Conservation (phyloP, 2,888 invertebrate genomes). For the Trichopoda pennipes region DNA sequence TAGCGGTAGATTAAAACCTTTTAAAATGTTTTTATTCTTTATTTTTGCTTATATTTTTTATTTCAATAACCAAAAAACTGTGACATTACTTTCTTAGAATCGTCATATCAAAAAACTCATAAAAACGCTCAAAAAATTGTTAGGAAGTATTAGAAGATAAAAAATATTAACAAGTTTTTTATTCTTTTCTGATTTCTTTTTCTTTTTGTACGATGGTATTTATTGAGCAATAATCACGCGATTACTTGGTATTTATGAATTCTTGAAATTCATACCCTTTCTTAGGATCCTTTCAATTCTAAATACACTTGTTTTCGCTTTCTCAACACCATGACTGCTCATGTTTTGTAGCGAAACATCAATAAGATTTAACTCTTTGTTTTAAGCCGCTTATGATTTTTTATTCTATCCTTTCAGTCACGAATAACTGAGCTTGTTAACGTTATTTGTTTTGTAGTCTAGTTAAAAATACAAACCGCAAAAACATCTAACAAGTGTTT, state of each 20-base stretch:
- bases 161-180: slow-evolving; percentile 30
- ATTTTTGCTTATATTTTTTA: not conserved
- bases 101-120: slow-evolving; percentile 10
- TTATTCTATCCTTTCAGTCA: slow-evolving; percentile 26
- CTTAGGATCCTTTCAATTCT: slow-evolving; percentile 4
- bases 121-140: slow-evolving; percentile 30
- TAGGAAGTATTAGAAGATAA: slow-evolving; percentile 2
- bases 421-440: slow-evolving; percentile 55
- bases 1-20: slow-evolving; percentile 51
- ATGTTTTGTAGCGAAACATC: slow-evolving; percentile 59
- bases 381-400: slow-evolving; percentile 37
- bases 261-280: slow-evolving; percentile 64
- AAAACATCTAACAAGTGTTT: slow-evolving; percentile 65
- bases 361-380: slow-evolving; percentile 44
- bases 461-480: slow-evolving; percentile 62
- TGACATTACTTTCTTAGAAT: slow-evolving; percentile 60
- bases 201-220: slow-evolving; percentile 31
- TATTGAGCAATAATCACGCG: slow-evolving; percentile 67
- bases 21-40: slow-evolving; percentile 41
- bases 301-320: slow-evolving; percentile 55
- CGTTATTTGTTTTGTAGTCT: slow-evolving; percentile 51
- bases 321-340: not conserved
- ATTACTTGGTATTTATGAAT: slow-evolving; percentile 67
- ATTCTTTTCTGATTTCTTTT: not conserved
- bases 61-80: slow-evolving; percentile 30